phyloP scores from a whole-genome alignment of 2,888 invertebrate genomes.

The Athripsodes cinereus region DNA sequence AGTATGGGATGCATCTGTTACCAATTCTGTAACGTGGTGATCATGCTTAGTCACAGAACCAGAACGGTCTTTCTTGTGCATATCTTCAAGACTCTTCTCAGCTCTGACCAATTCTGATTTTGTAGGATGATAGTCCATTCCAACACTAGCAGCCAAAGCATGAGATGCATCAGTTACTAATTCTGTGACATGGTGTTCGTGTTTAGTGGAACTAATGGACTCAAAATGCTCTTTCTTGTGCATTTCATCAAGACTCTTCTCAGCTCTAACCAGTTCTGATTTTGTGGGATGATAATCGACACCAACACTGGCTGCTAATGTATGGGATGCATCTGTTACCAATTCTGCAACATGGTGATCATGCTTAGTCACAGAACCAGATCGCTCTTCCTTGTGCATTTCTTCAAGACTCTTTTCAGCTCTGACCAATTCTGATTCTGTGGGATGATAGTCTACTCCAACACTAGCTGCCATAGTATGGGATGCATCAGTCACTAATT shows the following conservation, averaged over 20 bases:
- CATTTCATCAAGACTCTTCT: background rate
- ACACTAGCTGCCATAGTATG: constrained; percentile 17
- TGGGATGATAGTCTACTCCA: constrained; percentile 16
- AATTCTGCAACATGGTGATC: constrained; percentile 16
- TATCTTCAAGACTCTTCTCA: background rate
- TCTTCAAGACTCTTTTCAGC: background rate
- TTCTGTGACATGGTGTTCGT: constrained; percentile 10
- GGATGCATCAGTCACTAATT: constrained; percentile 16
- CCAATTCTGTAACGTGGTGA: constrained; percentile 15
- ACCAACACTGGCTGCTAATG: constrained; percentile 19
- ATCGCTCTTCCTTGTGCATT: background rate
- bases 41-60: constrained; percentile 2
- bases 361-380: background rate
- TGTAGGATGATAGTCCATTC: constrained; percentile 14
- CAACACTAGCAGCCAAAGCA: constrained; percentile 18
- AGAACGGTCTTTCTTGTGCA: background rate
- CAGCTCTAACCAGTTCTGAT: background rate
- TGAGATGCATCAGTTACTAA: constrained; percentile 15
- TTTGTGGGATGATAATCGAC: constrained; percentile 15
- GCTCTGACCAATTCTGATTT: background rate
- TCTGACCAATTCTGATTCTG: background rate
- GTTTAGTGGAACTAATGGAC: background rate
- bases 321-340: constrained; percentile 14
- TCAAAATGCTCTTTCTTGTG: background rate
- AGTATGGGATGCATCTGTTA: constrained; percentile 16